These are phyloP conservation scores for Catocala nupta DNA, from an alignment of 2,888 invertebrate species.

Conservation along the genomic window DNA sequence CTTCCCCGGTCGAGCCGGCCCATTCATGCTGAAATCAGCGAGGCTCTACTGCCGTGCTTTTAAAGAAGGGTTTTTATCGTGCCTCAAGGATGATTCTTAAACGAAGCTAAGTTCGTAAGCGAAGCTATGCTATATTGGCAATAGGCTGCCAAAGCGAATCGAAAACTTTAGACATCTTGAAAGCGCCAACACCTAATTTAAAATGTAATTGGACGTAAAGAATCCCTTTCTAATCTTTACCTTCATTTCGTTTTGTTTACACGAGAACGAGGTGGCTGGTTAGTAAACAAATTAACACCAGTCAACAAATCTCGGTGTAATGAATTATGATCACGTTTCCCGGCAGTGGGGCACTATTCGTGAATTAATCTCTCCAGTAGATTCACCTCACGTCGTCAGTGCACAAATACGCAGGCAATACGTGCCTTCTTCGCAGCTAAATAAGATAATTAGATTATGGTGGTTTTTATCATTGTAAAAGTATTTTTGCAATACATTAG, in stretches of 20 bases:
- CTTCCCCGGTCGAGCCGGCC: no score
- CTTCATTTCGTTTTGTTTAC: neutral
- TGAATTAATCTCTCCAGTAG: conserved; percentile 45
- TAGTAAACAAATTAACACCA: conserved; percentile 16
- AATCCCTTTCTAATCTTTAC: conserved; percentile 16
- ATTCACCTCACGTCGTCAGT: conserved; percentile 43
- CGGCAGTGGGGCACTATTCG: conserved; percentile 47
- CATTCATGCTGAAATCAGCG: no score
- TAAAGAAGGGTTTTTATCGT: no score
- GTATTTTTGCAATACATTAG: neutral
- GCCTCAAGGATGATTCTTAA: no score
- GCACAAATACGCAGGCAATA: conserved; percentile 49
- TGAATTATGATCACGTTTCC: conserved; percentile 48
- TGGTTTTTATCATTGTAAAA: conserved; percentile 12
- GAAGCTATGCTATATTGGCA: no score
- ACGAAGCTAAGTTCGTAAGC: no score
- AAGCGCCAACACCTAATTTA: no score
- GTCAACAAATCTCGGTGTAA: conserved; percentile 52
- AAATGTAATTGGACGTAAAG: no score
- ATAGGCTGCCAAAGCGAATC: no score
- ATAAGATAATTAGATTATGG: conserved; percentile 37
- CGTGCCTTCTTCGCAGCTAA: conserved; percentile 43
- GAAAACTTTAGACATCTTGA: no score
- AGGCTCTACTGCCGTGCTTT: no score
- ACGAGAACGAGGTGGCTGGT: no score